Percentiles rank a stretch among this genome's conserved stretches.
Evolutionary conservation across 2,797 vertebrate genomes (phyloP).

Genomic region (Lagorchestes hirsutus): DNA sequence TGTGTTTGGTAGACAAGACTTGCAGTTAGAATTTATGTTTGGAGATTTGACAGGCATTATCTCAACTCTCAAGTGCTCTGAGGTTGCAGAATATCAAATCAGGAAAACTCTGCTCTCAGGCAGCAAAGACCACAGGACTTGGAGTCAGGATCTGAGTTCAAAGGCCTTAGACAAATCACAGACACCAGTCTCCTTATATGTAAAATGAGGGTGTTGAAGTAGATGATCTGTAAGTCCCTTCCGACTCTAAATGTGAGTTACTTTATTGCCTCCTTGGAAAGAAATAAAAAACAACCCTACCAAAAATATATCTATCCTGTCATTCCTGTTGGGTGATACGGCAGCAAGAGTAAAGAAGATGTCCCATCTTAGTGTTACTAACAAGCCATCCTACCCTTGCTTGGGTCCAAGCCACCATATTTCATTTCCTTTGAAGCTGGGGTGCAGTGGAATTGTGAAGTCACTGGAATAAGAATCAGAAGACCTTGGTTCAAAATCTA

Average conservation of each 20-base stretch:
- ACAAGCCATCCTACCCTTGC: background rate
- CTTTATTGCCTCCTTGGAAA: background rate
- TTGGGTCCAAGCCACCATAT: background rate
- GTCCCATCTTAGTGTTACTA: background rate
- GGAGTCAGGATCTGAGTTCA: background rate
- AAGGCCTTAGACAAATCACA: background rate
- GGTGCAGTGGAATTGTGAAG: background rate
- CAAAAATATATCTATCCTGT: background rate
- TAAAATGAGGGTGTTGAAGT: background rate
- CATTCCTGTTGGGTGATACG: background rate
- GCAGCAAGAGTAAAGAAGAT: background rate
- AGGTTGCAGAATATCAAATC: background rate
- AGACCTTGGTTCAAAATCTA: background rate
- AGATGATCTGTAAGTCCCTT: background rate
- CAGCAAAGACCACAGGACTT: background rate
- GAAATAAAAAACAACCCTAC: background rate
- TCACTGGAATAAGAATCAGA: background rate
- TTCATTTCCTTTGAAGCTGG: background rate
- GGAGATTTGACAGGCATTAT: background rate
- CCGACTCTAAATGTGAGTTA: background rate
- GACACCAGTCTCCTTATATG: background rate
- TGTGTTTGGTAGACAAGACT: slow-evolving; percentile 16
- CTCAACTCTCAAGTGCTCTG: slow-evolving; percentile 23
- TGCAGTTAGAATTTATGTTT: background rate
- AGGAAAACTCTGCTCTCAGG: background rate